These are phyloP conservation scores for Toxostoma redivivum DNA, from an alignment of 2,113 vertebrate species.

Conservation along the genomic window DNA sequence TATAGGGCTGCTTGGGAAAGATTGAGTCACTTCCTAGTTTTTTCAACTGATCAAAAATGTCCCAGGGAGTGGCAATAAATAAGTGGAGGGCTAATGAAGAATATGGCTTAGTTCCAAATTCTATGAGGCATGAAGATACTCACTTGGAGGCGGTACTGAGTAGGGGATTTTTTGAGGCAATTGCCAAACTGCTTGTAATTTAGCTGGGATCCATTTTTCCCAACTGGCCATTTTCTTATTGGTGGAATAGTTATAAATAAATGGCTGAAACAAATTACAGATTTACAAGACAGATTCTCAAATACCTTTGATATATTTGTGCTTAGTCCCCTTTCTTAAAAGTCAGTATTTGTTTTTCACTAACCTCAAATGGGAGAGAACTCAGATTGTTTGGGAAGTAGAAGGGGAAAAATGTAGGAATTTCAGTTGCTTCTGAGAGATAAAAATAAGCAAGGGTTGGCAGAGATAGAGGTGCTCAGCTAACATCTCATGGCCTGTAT, in stretches of 20 bases:
- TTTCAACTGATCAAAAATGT: constrained; percentile 46
- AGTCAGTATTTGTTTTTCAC: not conserved
- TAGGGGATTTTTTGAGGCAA: not conserved
- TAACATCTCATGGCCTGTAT: not conserved
- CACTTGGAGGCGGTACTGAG: not conserved
- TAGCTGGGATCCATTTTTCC: not conserved
- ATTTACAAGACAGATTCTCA: not conserved
- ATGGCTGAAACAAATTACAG: not conserved
- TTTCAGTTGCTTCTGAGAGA: not conserved
- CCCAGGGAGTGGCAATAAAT: constrained; percentile 9
- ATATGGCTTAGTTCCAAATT: not conserved
- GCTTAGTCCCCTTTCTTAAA: not conserved
- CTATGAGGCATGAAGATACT: not conserved
- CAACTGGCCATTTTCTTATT: not conserved
- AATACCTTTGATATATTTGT: not conserved
- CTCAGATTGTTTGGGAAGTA: not conserved
- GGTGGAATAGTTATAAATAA: not conserved
- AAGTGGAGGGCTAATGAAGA: not conserved
- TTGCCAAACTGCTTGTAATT: not conserved
- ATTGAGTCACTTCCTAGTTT: constrained; percentile 74
- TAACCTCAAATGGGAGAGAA: not conserved
- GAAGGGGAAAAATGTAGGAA: not conserved
- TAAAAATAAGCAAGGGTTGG: not conserved
- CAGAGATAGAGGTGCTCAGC: not conserved
- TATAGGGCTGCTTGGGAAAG: constrained; percentile 56